Percentiles rank a stretch among this genome's conserved stretches.
These are phyloP conservation scores for Paracyprichromis sp. DNA, from an alignment of 2,113 vertebrate species.

Conservation along the genomic window DNA sequence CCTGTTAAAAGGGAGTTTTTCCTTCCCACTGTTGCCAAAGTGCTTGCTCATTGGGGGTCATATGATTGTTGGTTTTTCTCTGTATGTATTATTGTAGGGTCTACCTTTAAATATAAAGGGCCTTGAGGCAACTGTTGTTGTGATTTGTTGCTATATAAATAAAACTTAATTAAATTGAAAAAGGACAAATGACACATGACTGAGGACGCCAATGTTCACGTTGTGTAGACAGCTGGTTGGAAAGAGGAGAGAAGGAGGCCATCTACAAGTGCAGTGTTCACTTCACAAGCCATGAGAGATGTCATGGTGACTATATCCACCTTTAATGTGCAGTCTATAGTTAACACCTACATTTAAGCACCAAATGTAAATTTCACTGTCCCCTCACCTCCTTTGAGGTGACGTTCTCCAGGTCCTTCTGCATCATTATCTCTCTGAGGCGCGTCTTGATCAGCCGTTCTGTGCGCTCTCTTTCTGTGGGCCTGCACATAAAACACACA, in stretches of 20 bases:
- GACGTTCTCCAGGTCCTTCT: slow-evolving; percentile 96
- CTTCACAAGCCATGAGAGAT: not conserved
- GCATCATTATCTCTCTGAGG: slow-evolving; percentile 98
- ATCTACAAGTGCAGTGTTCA: not conserved
- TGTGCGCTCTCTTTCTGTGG: slow-evolving; percentile 91
- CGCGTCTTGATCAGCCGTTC: slow-evolving; percentile 91
- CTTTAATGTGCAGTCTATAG: not conserved
- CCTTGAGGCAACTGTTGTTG: not conserved
- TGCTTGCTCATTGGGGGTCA: not conserved
- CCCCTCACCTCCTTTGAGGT: slow-evolving; percentile 90
- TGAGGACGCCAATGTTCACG: not conserved
- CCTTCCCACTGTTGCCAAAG: not conserved
- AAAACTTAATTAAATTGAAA: not conserved
- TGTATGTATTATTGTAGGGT: not conserved
- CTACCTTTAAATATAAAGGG: not conserved
- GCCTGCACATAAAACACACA: slow-evolving; percentile 68
- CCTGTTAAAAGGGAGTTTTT: not conserved
- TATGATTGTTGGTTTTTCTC: not conserved
- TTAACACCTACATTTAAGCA: not conserved
- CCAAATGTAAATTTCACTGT: not conserved
- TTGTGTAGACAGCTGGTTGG: not conserved
- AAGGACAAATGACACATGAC: not conserved
- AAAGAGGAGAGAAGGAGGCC: not conserved
- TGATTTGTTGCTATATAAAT: not conserved
- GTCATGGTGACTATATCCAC: not conserved